These are phyloP conservation scores for Eriocheir sinensis DNA, from an alignment of 1,140 invertebrate species.

Conservation along the genomic window DNA sequence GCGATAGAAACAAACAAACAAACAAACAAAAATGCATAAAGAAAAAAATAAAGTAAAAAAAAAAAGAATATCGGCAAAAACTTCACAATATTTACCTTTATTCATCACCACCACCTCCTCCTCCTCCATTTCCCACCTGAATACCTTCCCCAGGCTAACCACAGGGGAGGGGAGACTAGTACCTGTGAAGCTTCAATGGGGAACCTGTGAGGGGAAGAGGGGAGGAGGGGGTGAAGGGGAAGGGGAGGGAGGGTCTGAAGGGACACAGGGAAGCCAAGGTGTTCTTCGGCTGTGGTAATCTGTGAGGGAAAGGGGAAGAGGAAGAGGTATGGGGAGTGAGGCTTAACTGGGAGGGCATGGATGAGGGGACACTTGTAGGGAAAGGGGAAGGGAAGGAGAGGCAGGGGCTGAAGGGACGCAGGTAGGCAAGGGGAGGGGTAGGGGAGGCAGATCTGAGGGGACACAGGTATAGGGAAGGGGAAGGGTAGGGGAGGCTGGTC, in stretches of 20 bases:
- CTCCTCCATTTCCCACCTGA: background rate
- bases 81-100: too few species aligned
- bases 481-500: background rate
- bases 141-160: background rate
- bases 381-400: background rate
- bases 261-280: background rate
- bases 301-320: background rate
- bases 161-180: background rate
- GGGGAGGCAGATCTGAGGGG: too few species aligned
- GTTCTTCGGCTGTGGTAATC: background rate
- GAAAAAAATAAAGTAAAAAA: too few species aligned
- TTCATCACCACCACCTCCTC: background rate
- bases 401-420: background rate
- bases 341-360: too few species aligned
- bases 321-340: background rate
- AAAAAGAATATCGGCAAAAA: too few species aligned
- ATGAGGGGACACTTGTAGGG: background rate
- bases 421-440: background rate
- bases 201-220: background rate
- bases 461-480: background rate
- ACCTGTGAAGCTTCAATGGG: too few species aligned
- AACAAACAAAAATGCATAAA: too few species aligned
- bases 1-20: too few species aligned
- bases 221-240: too few species aligned
- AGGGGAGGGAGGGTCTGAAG: background rate